Percentiles rank a stretch among this genome's conserved stretches.
Evolutionary conservation across 2,113 vertebrate genomes (phyloP).

Genomic region (Salvelinus alpinus): DNA sequence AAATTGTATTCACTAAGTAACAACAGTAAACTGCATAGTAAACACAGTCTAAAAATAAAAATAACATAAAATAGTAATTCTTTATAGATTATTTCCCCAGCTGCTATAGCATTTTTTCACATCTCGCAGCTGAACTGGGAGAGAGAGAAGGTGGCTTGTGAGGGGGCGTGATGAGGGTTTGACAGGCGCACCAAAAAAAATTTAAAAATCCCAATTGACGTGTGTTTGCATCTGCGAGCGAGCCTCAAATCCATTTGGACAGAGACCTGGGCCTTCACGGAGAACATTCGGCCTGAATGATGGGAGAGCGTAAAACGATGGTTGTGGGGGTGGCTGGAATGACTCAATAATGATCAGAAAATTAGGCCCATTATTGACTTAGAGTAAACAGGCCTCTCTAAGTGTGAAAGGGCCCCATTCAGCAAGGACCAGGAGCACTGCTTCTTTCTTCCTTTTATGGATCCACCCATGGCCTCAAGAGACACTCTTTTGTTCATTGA

Average conservation of each 20-base stretch:
- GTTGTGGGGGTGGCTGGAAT: slow-evolving; percentile 65
- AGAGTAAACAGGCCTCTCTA: slow-evolving; percentile 79
- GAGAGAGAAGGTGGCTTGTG: slow-evolving; percentile 10
- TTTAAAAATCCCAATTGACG: slow-evolving; percentile 15
- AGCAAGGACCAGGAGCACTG: slow-evolving; percentile 68
- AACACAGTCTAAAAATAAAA: neutral
- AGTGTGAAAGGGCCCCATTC: slow-evolving; percentile 77
- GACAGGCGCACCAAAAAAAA: slow-evolving; percentile 21
- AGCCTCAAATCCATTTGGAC: slow-evolving; percentile 20
- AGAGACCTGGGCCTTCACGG: slow-evolving; percentile 11
- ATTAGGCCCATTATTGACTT: slow-evolving; percentile 77
- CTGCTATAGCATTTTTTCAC: neutral
- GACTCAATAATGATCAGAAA: slow-evolving; percentile 81
- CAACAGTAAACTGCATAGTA: neutral
- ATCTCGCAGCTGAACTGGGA: slow-evolving; percentile 1
- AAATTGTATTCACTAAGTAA: slow-evolving; percentile 12
- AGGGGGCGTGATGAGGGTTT: neutral
- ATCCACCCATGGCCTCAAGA: slow-evolving; percentile 72
- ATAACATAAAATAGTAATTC: neutral
- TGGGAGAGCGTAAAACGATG: slow-evolving; percentile 52
- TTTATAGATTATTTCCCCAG: neutral
- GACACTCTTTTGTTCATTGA: slow-evolving; percentile 71
- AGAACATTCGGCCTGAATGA: slow-evolving; percentile 43
- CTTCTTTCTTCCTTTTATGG: slow-evolving; percentile 73
- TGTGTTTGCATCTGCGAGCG: slow-evolving; percentile 16